Evolutionary conservation across 2,113 vertebrate genomes (phyloP), one percentile per base, ranked within the genome.

Genomic region (Psophia crepitans): DNA sequence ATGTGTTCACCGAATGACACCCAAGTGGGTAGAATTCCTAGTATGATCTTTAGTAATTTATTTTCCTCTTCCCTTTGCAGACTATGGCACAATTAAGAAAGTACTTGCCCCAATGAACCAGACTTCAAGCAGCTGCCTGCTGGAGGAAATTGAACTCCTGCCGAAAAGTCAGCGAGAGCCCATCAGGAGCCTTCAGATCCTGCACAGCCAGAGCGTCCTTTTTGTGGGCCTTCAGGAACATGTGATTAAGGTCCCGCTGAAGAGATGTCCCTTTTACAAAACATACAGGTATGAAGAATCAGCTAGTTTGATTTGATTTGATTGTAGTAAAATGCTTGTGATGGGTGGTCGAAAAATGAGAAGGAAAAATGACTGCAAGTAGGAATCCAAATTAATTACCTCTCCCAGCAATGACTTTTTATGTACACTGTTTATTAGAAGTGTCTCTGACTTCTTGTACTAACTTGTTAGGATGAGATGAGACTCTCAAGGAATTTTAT

Each of bases 41-140:
- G 4, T 21, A 46, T 43, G 20, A 44, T 84, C 78, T 26, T 17
- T 49, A 39, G 19, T 56, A 48, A 74, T 37, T 56, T 1, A 12
- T 58, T 84, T 70, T 61, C 20, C 23, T 93, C 10, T 96, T 84
- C 53, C 71, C 69, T 96, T 79, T 58, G n/a, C 98, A 99, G 99
- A 99, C 97, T 99, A 99, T 6, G 99, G 99, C 26, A 99, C 99
- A 68, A 99, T 99, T 96, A 99, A 99, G 94, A 99, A 99, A 96
- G 99, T 99, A 53, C 99, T 99, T 35, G 99, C 99, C 2, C 99
- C 99, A 3, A 79, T 99, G 96, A 99, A 98, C 93, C 98, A 98
- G 96, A 98, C 98, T 82, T 98, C 97, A 22, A 98, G 98, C 95
- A 99, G 99, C 98, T 99, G 99, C 84, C 96, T 99, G 93, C 98